Evolutionary conservation across 2,797 vertebrate genomes (phyloP), one percentile per base, ranked within the genome.

Genomic region (Harpagifer antarcticus): DNA sequence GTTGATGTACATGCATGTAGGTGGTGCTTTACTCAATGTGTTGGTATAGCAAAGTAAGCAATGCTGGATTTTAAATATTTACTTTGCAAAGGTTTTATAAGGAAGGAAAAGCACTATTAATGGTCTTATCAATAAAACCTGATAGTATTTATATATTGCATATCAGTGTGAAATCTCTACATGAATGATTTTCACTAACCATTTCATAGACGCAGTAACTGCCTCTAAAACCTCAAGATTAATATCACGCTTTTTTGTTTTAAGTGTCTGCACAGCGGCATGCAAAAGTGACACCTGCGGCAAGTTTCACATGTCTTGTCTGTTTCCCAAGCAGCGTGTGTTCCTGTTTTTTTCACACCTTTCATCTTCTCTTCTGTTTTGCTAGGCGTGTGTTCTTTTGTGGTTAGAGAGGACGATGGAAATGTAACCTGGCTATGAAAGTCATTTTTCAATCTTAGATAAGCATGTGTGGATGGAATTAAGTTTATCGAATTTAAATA

Each of bases 271-370:
- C 23, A 17, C 10, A 56, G 17, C 2, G 1, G 17, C 17, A 83
- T 75, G 71, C 80, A 85, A 68, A 67, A 9, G 45, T 3, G 56
- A 78, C 85, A 90, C 75, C 90, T 91, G 86, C 31, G 1, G 0
- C 6, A 31, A 48, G 48, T 69, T 81, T 66, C 17, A 27, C 56
- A 11, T 70, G 9, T 40, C 31, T 61, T 54, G 12, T 77, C 66
- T 76, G 20, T 69, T 86, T 83, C 78, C 65, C 17, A 67, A 27
- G 33, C 1, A 47, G 1, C 6, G 1, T 0, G 0, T 86, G 65
- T 86, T 91, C 87, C 87, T 92, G 87, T 91, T 92, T 66, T 76
- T 83, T 87, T 93, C 87, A 86, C 90, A 91, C 87, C 88, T 92
- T 84, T 72, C 64, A 16, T 54, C 54, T 27, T n/a, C 23, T 62